Evolutionary conservation across 2,113 vertebrate species (phyloP).

Genomic region (Phalacrocorax brasilianus): DNA sequence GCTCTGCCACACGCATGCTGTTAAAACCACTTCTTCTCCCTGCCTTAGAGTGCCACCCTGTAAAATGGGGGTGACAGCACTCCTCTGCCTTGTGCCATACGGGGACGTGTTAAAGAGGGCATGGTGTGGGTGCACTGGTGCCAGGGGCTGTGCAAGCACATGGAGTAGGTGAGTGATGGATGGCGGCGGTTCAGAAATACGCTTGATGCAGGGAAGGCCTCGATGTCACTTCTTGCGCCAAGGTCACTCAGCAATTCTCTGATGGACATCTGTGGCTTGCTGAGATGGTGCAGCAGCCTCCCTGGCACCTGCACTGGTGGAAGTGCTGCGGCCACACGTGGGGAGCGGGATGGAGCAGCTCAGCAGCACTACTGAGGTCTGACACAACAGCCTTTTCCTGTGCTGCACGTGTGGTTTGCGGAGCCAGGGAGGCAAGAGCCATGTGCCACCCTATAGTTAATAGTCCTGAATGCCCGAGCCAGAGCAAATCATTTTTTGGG

Average conservation of each 20-base stretch:
- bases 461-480: not conserved
- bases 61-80: not conserved
- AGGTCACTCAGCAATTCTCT: not conserved
- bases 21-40: not conserved
- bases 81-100: not conserved
- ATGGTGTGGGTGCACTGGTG: not conserved
- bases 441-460: not conserved
- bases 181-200: not conserved
- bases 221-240: not conserved
- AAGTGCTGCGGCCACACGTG: rapidly evolving
- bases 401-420: rapidly evolving
- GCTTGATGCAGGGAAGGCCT: not conserved
- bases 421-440: not conserved
- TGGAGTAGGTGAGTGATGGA: not conserved
- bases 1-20: not conserved
- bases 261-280: not conserved
- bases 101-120: not conserved
- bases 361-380: not conserved
- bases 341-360: not conserved
- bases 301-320: not conserved
- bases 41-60: not conserved
- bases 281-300: constrained; percentile 4
- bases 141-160: not conserved
- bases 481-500: not conserved
- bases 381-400: not conserved